These are phyloP conservation scores for Stichodactyla helianthus DNA, from an alignment of 64 coral and sea anemone genomes.

Conservation along the genomic window DNA sequence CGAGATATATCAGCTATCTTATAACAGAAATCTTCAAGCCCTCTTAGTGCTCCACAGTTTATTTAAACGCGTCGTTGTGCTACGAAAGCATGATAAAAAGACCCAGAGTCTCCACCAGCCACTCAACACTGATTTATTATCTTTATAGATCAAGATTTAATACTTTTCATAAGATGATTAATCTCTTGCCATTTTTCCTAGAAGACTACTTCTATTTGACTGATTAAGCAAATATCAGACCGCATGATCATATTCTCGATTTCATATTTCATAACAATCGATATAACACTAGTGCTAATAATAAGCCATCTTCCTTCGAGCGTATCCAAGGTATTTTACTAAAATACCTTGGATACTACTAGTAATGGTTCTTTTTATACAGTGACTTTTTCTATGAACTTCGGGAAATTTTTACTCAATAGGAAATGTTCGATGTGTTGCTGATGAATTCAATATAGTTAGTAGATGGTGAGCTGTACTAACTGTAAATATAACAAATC, in stretches of 20 bases:
- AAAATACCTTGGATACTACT: too few relatives aligned
- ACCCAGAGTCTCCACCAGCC: not conserved
- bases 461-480: too few relatives aligned
- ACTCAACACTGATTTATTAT: not conserved
- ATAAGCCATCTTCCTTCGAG: too few relatives aligned
- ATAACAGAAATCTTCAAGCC: not conserved
- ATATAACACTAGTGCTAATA: not conserved
- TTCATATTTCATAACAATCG: not conserved
- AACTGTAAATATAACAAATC: too few relatives aligned
- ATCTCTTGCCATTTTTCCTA: not conserved
- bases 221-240: not conserved
- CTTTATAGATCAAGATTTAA: not conserved
- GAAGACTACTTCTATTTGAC: not conserved
- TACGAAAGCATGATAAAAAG: not conserved
- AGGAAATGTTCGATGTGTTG: too few relatives aligned
- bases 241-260: not conserved
- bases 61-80: too few relatives aligned
- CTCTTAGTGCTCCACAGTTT: too few relatives aligned
- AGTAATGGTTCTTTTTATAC: too few relatives aligned
- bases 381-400: too few relatives aligned
- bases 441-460: too few relatives aligned
- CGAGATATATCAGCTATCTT: not conserved
- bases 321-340: too few relatives aligned
- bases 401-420: too few relatives aligned
- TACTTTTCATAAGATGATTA: not conserved